Percentiles rank a stretch among this genome's conserved stretches.
phyloP scores from a whole-genome alignment of 2,797 vertebrate species.

The Crenuchus spilurus region DNA sequence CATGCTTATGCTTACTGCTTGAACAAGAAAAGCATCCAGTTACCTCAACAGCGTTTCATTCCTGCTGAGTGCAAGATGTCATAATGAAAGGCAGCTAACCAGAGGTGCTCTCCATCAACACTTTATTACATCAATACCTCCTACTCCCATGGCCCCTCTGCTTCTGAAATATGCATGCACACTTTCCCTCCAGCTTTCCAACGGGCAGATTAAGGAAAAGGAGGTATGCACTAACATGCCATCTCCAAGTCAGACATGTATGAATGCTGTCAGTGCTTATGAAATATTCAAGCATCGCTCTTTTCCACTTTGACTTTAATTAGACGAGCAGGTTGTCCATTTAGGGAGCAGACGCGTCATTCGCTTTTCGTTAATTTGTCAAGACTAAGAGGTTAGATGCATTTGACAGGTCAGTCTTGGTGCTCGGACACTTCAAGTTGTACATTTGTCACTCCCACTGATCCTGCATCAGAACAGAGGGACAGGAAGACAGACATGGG shows the following conservation, averaged over 20 bases:
- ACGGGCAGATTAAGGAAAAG: slow-evolving; percentile 29
- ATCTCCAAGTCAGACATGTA: slow-evolving; percentile 44
- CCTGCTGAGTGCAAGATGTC: neutral
- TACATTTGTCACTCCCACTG: too few relatives aligned
- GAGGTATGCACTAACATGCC: slow-evolving; percentile 43
- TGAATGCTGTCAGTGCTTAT: slow-evolving; percentile 33
- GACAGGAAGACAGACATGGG: neutral
- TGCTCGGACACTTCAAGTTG: too few relatives aligned
- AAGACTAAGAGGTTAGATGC: neutral
- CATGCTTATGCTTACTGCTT: too few relatives aligned
- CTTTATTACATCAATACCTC: slow-evolving; percentile 44
- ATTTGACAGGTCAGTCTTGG: neutral
- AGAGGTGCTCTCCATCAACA: slow-evolving; percentile 32
- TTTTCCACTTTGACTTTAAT: slow-evolving; percentile 33
- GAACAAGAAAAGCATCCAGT: neutral
- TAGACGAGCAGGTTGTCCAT: slow-evolving; percentile 31
- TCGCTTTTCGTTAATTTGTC: neutral
- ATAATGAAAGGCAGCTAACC: slow-evolving; percentile 11
- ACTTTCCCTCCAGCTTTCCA: slow-evolving; percentile 23
- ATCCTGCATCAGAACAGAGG: neutral
- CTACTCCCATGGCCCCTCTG: slow-evolving; percentile 1
- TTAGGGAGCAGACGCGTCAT: slow-evolving; percentile 23
- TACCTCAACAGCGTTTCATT: neutral
- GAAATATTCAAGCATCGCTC: slow-evolving; percentile 45
- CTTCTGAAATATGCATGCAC: slow-evolving; percentile 52